These are phyloP conservation scores for Archocentrus centrarchus DNA, from an alignment of 2,113 vertebrate genomes.

Conservation along the genomic window DNA sequence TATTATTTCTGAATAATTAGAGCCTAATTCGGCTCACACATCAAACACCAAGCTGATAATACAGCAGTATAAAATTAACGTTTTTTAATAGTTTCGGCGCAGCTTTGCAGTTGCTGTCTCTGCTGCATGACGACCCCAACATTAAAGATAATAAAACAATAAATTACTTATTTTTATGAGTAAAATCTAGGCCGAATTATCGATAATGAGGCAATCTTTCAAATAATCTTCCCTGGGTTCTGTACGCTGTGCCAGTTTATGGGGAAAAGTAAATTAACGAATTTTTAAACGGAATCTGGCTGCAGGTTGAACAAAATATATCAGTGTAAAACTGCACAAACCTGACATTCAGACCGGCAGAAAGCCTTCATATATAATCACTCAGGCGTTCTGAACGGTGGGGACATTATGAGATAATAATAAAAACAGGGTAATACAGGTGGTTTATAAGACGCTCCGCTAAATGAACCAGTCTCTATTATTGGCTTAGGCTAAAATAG, in stretches of 20 bases:
- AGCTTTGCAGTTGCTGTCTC: not conserved
- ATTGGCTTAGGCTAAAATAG: not conserved
- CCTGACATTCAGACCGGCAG: not conserved
- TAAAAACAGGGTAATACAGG: not conserved
- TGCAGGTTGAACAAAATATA: too few species aligned
- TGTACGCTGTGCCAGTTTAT: not conserved
- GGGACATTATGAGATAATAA: not conserved
- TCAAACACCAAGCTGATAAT: not conserved
- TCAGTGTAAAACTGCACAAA: rapidly evolving
- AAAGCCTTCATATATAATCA: not conserved
- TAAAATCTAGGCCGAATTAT: not conserved
- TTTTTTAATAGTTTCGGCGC: not conserved
- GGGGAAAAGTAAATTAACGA: rapidly evolving
- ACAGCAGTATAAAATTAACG: not conserved
- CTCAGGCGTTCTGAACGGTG: too few species aligned
- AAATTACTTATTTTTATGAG: not conserved
- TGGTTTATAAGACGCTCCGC: not conserved
- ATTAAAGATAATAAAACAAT: not conserved
- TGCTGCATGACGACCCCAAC: not conserved
- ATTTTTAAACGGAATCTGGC: not conserved
- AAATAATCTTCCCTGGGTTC: rapidly evolving
- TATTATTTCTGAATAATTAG: not conserved
- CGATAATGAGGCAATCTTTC: rapidly evolving
- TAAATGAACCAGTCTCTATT: not conserved
- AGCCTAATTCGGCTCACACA: not conserved